Base-by-base conservation (phyloP, 2,113 vertebrate genomes). In the Numida meleagris region DNA sequence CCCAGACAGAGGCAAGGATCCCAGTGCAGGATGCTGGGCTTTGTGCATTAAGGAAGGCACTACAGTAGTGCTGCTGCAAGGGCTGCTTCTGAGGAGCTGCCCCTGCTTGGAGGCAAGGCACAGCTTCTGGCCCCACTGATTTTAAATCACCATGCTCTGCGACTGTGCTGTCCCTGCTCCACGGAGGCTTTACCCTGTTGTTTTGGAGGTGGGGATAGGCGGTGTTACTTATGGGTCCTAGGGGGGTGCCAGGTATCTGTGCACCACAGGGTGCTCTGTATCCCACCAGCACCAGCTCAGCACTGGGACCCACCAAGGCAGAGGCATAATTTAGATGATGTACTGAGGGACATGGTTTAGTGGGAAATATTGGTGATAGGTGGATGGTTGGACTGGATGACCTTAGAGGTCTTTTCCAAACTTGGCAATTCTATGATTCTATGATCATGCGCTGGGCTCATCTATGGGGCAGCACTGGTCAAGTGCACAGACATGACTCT, bases 181-280 rank as follows among this genome's bases (percentile, higher is more conserved):
- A 33, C 9, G 5, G 16, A 42, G 66, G 29, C 24, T 55, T 43
- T 62, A 23, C 20, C 17, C 27, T 2, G 0, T 23, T 67, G 27
- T 36, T 80, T 14, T 51, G 61, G 55, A 86, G 51, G 18, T 12
- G 33, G 14, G 38, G 10, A 20, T 0, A 58, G 50, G 46, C 68
- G 46, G 14, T 48, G 34, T 2, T 12, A 34, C 33, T 6, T 12
- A 14, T 9, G 50, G 38, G 24, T 42, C 6, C 34, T 2, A 0
- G 15, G 20, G 14, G 10, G 31, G 33, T n/a, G 20, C 10, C 0
- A 4, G 65, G 2, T 33, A 15, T 36, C 15, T 33, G 45, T 12
- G 23, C 29, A 15, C 4, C 27, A 4, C 1, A 16, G 0, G 23
- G 4, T 33, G 33, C 48, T 62, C 20, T 29, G 61, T 55, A 24